Conservation (phyloP, 2,888 invertebrate genomes). For the Lampropteryx suffumata region DNA sequence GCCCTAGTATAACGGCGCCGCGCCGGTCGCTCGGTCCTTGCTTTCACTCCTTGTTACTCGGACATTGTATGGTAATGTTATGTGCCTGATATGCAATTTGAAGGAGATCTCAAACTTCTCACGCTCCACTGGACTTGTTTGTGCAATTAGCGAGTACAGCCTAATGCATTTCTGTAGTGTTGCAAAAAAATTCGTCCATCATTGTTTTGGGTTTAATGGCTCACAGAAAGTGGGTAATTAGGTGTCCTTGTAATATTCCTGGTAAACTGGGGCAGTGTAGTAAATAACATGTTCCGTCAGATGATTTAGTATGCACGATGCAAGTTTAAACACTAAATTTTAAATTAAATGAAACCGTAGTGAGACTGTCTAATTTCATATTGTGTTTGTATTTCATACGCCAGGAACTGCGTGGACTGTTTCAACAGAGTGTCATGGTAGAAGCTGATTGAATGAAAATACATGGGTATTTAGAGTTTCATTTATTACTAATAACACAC, state of each 20-base stretch:
- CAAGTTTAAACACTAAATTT: background rate
- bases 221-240: conserved; percentile 7
- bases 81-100: conserved; percentile 47
- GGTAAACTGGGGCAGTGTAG: conserved; percentile 1
- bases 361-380: too few species aligned
- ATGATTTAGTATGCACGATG: background rate
- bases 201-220: conserved; percentile 34
- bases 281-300: background rate
- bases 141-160: conserved; percentile 49
- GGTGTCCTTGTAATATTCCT: conserved; percentile 6
- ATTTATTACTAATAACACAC: conserved; percentile 21
- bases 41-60: conserved; percentile 63
- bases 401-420: too few species aligned
- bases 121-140: conserved; percentile 56
- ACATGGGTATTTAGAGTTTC: background rate
- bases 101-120: conserved; percentile 56
- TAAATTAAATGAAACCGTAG: too few species aligned
- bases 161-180: conserved; percentile 39
- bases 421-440: too few species aligned
- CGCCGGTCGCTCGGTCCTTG: conserved; percentile 38
- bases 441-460: background rate
- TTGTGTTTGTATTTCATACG: too few species aligned
- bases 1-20: background rate
- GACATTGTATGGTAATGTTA: conserved; percentile 61
- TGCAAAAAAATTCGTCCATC: conserved; percentile 41